Evolutionary conservation across 2,113 vertebrate species (phyloP).

Genomic region (Anseranas semipalmata): DNA sequence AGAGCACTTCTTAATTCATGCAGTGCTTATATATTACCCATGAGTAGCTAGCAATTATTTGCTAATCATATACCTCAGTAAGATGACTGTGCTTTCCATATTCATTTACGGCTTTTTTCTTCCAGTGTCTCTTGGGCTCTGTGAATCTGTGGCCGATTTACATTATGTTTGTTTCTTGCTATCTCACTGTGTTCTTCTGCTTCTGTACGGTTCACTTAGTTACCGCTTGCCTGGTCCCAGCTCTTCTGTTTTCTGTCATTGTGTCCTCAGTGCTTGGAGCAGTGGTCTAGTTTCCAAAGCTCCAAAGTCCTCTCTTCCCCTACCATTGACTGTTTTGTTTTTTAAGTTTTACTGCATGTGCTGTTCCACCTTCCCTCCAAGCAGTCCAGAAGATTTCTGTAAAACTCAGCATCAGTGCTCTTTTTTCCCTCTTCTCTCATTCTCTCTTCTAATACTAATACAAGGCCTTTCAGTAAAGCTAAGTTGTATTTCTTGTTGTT

Average conservation of each 20-base stretch:
- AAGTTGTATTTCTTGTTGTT: not conserved
- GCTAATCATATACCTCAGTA: not conserved
- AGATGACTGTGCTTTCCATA: not conserved
- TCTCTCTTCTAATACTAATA: not conserved
- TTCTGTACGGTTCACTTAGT: not conserved
- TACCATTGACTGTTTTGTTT: not conserved
- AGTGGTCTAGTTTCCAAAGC: not conserved
- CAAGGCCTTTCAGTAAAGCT: not conserved
- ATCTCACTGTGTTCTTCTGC: not conserved
- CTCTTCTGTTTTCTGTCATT: not conserved
- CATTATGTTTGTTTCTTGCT: not conserved
- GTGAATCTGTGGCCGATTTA: fast-evolving
- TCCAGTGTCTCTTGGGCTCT: not conserved
- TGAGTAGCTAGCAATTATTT: not conserved
- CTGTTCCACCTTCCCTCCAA: not conserved
- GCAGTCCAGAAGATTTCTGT: not conserved
- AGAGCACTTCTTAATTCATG: not conserved
- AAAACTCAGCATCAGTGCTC: not conserved
- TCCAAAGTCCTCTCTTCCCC: not conserved
- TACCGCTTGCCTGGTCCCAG: not conserved
- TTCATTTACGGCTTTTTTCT: not conserved
- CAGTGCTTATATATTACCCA: not conserved
- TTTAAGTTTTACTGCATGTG: fast-evolving
- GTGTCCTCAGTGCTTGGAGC: not conserved
- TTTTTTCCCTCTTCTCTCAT: not conserved